These are phyloP conservation scores for Scleropages formosus DNA, from an alignment of 2,797 vertebrate genomes.

Conservation along the genomic window DNA sequence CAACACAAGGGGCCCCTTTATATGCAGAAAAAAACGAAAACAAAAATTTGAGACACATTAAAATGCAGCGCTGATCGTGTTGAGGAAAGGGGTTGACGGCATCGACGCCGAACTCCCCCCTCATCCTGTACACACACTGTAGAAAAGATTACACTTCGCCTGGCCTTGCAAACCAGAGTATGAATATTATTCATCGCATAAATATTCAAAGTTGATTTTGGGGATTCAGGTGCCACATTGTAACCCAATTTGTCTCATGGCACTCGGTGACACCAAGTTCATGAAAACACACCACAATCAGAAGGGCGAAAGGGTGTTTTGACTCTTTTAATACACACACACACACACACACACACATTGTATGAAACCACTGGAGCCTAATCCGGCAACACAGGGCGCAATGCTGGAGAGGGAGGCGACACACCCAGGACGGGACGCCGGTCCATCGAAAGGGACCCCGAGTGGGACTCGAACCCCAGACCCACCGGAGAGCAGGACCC, in stretches of 20 bases:
- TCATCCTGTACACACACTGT: neutral
- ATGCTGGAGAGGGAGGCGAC: too few species aligned
- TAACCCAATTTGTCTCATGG: neutral
- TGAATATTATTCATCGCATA: slow-evolving; percentile 19
- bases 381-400: too few species aligned
- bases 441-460: too few species aligned
- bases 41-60: neutral
- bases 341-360: too few species aligned
- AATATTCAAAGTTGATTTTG: neutral
- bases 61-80: neutral
- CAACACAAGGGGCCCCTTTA: neutral
- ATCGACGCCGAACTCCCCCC: neutral
- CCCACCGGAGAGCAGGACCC: too few species aligned
- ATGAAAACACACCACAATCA: neutral
- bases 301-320: neutral
- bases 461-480: too few species aligned
- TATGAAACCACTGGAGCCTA: too few species aligned
- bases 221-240: neutral
- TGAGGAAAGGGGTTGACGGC: neutral
- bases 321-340: too few species aligned
- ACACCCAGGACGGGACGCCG: too few species aligned
- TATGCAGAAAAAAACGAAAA: neutral
- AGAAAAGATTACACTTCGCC: neutral
- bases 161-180: neutral
- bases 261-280: neutral